Conservation (phyloP, 2,113 vertebrate species). For the Crocuta crocuta region DNA sequence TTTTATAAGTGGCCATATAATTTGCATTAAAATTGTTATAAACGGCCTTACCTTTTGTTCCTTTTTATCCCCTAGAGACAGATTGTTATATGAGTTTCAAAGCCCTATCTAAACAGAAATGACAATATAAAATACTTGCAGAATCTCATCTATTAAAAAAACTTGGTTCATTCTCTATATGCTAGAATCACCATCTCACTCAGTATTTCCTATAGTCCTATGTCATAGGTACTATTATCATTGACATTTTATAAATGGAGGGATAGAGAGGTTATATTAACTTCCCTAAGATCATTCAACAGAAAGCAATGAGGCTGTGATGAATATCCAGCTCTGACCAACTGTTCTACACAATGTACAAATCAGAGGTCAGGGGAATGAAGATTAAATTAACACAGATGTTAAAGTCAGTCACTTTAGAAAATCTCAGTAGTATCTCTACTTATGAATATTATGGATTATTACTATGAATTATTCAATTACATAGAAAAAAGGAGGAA, state of each 20-base stretch:
- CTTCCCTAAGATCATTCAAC: background rate
- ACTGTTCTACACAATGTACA: background rate
- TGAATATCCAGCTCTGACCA: background rate
- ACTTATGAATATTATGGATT: background rate
- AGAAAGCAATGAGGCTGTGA: background rate
- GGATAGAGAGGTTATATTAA: background rate
- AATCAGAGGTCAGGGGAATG: background rate
- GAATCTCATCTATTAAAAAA: background rate
- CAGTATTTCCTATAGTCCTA: background rate
- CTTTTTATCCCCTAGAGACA: background rate
- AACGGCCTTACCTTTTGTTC: background rate
- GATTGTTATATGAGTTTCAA: background rate
- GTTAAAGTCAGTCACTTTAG: background rate
- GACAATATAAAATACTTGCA: background rate
- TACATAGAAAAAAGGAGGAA: background rate
- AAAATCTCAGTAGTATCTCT: background rate
- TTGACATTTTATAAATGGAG: background rate
- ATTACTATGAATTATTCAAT: slow-evolving; percentile 18
- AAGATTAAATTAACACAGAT: background rate
- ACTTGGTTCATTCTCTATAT: background rate
- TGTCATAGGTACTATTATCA: background rate
- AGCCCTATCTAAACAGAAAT: background rate
- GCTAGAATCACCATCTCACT: background rate
- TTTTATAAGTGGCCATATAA: background rate
- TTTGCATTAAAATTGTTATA: background rate